Evolutionary conservation across 2,888 invertebrate genomes (phyloP), one percentile per base, ranked within the genome.

Genomic region (Morpho achilles): DNA sequence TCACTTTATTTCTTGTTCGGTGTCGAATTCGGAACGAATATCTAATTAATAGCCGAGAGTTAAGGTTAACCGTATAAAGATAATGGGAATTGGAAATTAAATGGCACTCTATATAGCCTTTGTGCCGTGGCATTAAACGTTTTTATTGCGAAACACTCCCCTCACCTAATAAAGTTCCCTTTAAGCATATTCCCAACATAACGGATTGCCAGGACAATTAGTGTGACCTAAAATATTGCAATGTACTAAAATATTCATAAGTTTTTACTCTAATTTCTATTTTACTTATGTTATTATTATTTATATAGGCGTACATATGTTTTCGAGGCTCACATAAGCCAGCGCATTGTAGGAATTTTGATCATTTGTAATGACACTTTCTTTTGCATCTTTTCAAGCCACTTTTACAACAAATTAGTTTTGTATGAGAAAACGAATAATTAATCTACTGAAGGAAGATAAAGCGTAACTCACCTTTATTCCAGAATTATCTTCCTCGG

Each of bases 91-190:
- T 57, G 60, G 50, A 62, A 67, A 64, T 64, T 60, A 63, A 67
- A 68, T 67, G 72, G 72, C 66, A 68, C 65, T 60, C 60, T 62
- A 58, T 61, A 74, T 69, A 66, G 69, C 69, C 68, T 67, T 72
- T 75, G 72, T 66, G 69, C 71, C 76, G 70, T 67, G 67, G 66
- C 62, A 69, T 73, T 73, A 73, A 76, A 77, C 74, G 71, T 76
- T 78, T 79, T 76, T 78, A 78, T 68, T 74, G 74, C 69, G 74
- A 79, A 76, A 70, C 77, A 78, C 77, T 77, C 75, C 76, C 69
- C 61, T 76, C 72, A 77, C 74, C 76, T 77, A 77, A 82, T 84
- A 81, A 82, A 81, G 74, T 75, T 73, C 74, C 66, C 72, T 81
- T 78, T 77, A 76, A 79, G 75, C 76, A 76, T 67, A 32, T 32